A percentile compares a stretch with the other conserved stretches of the same genome.
Conservation (phyloP, 2,113 vertebrate species). For the Myrmecobius fasciatus region DNA sequence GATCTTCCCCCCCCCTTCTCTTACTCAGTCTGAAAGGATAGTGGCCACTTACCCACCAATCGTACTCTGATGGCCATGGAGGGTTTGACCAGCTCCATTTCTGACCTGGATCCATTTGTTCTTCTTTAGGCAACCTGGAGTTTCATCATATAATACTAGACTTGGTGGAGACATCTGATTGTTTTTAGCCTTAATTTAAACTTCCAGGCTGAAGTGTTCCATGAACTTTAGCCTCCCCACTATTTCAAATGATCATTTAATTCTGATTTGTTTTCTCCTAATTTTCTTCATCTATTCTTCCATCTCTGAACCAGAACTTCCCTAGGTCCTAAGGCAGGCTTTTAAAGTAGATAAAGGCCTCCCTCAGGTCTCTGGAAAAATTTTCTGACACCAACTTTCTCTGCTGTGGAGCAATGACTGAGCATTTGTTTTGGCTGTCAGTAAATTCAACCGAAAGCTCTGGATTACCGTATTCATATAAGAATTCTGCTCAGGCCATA, state of each 20-base stretch:
- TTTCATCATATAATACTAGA: not conserved
- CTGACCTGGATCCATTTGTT: not conserved
- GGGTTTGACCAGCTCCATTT: not conserved
- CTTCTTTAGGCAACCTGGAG: not conserved
- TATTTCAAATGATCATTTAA: not conserved
- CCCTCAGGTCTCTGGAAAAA: conserved; percentile 9
- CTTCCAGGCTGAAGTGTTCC: not conserved
- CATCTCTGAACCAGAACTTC: not conserved
- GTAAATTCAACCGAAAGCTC: not conserved
- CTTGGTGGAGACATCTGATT: not conserved
- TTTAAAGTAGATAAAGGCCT: conserved; percentile 26
- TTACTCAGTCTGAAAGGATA: not conserved
- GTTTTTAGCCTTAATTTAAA: not conserved
- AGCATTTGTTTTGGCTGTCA: not conserved
- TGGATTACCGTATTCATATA: not conserved
- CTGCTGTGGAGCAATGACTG: not conserved
- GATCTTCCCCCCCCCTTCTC: not conserved
- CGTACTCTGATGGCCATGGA: not conserved
- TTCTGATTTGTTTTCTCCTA: not conserved
- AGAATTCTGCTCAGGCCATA: not conserved
- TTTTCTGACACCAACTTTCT: conserved; percentile 37
- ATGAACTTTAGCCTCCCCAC: not conserved
- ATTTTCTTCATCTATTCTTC: not conserved
- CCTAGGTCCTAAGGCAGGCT: not conserved
- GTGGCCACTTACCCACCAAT: not conserved